Conservation (phyloP, 2,113 vertebrate genomes). For the Lonchura striata region DNA sequence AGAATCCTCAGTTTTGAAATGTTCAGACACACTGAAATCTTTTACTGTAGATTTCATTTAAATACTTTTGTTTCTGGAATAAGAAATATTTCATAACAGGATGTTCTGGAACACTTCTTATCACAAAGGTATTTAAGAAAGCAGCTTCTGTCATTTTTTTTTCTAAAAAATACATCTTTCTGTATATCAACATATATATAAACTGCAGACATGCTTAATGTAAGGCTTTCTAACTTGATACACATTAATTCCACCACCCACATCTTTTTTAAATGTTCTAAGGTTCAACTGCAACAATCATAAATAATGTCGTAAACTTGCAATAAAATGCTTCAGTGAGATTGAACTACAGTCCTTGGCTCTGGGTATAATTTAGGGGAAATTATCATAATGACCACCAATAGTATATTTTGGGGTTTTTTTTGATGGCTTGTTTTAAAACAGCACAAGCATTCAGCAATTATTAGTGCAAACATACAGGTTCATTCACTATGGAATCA, state of each 20-base stretch:
- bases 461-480: background rate
- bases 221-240: background rate
- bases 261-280: background rate
- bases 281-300: background rate
- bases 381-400: background rate
- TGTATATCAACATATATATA: background rate
- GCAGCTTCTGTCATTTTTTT: background rate
- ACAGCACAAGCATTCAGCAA: background rate
- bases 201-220: background rate
- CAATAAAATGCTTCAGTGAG: background rate
- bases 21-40: background rate
- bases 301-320: background rate
- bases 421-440: background rate
- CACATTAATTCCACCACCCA: background rate
- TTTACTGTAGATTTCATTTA: background rate
- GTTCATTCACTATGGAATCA: background rate
- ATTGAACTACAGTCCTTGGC: background rate
- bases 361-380: background rate
- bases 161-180: background rate
- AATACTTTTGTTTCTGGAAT: background rate
- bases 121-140: background rate
- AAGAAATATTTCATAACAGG: background rate
- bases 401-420: fast-evolving
- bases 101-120: background rate
- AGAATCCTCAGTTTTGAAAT: background rate